A percentile compares a stretch with the other conserved stretches of the same genome.
Conservation (phyloP, 2,113 vertebrate genomes). For the Nerophis lumbriciformis region DNA sequence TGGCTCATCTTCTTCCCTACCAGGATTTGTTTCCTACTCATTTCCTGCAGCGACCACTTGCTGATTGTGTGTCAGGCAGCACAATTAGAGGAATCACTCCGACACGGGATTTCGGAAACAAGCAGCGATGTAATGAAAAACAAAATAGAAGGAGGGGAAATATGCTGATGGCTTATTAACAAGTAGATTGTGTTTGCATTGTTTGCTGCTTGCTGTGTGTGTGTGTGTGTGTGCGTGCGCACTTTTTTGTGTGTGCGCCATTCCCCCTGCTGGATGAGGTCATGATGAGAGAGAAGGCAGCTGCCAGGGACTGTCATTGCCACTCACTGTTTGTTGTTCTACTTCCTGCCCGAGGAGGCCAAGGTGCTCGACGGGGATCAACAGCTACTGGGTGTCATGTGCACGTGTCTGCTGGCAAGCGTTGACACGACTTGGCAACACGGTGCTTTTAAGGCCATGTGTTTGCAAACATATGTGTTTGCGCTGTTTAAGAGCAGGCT, state of each 20-base stretch:
- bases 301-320: conserved; percentile 62
- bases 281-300: conserved; percentile 48
- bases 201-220: conserved; percentile 21
- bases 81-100: conserved; percentile 63
- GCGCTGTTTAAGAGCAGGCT: conserved; percentile 15
- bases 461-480: conserved; percentile 33
- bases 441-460: conserved; percentile 27
- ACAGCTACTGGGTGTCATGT: conserved; percentile 50
- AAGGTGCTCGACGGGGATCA: conserved; percentile 55
- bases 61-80: conserved; percentile 49
- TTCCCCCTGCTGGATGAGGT: conserved; percentile 51
- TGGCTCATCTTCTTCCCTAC: conserved; percentile 12
- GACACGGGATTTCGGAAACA: conserved; percentile 43
- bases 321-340: conserved; percentile 64
- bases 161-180: conserved; percentile 58
- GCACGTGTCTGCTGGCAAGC: conserved; percentile 16
- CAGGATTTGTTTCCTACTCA: conserved; percentile 41
- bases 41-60: conserved; percentile 21
- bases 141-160: conserved; percentile 14
- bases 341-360: conserved; percentile 50
- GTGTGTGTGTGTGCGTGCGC: neutral
- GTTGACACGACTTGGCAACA: conserved; percentile 34
- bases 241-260: conserved; percentile 6
- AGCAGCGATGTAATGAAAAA: conserved; percentile 34
- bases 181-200: conserved; percentile 46